phyloP scores from a whole-genome alignment of 2,113 vertebrate genomes.

The Mobula hypostoma region DNA sequence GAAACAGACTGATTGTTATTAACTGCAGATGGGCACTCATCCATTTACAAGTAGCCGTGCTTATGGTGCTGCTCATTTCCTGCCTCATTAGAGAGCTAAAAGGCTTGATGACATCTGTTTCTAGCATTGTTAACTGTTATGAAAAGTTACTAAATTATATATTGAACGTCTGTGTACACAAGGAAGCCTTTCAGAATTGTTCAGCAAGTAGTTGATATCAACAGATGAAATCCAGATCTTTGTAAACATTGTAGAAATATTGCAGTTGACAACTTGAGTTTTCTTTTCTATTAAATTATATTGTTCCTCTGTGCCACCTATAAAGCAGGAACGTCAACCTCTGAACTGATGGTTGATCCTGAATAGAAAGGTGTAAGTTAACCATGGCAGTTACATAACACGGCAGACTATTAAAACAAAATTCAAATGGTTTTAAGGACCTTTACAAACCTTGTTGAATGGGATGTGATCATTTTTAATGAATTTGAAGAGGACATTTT shows the following conservation, averaged over 20 bases:
- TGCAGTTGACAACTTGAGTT: background rate
- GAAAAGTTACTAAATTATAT: slow-evolving; percentile 14
- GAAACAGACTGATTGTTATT: slow-evolving; percentile 34
- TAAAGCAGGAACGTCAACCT: background rate
- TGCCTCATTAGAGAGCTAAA: slow-evolving; percentile 34
- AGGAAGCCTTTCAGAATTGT: slow-evolving; percentile 32
- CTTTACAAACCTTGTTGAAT: background rate
- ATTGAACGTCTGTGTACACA: background rate
- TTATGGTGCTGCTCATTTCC: slow-evolving; percentile 35
- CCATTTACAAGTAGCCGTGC: slow-evolving; percentile 33
- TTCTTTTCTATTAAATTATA: background rate
- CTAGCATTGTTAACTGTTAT: slow-evolving; percentile 33
- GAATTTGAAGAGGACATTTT: background rate
- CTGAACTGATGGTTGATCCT: background rate
- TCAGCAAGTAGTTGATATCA: background rate
- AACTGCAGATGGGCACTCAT: slow-evolving; percentile 30
- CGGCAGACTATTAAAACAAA: background rate
- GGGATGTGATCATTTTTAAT: background rate
- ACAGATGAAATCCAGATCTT: background rate
- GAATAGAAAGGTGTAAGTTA: background rate
- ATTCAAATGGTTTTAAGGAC: background rate
- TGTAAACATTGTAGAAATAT: background rate
- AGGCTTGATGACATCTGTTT: slow-evolving; percentile 37
- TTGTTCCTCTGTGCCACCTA: background rate
- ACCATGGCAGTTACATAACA: background rate